Base-by-base conservation (phyloP, 2,797 vertebrate species). In the Pachyuromys duprasi region DNA sequence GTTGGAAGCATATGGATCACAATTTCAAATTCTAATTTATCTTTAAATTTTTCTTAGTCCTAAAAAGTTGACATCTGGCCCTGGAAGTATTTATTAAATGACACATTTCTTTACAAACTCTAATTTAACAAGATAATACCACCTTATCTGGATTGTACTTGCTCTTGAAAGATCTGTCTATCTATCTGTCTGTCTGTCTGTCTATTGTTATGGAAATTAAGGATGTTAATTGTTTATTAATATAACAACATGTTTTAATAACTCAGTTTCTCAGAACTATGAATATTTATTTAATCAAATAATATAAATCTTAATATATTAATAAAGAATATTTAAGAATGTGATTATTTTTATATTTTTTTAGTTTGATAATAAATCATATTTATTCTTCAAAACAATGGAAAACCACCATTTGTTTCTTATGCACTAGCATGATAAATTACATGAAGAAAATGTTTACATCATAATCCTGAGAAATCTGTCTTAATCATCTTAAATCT, bases 71-170 rank as follows among this genome's bases (percentile, higher is more conserved):
- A 0, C 11, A 78, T 86, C 18, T 93, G 14, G 12, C 33, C 20
- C 20, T 86, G 42, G 62, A 91, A 78, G 67, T 45, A 8, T 74
- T 78, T 89, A 49, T 5, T 86, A 79, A 95, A 95, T 93, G 60
- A 80, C n/a, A 57, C 1, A 17, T 79, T 91, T 76, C 24, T 45
- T 84, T 55, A 42, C 53, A 33, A 57, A 70, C 42, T 81, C 3
- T 78, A 63, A 90, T 87, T 39, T 11, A 87, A 67, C 8, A 57
- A 75, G 7, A 82, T 42, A 36, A 1, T 11, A 62, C 18, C 18
- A 33, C 11, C 12, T 78, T 2, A 72, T 70, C 33, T 89, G 36
- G 28, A 39, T 63, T 39, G 8, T 49, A 39, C 4, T 8, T 31
- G 5, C 7, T 78, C 1, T 33, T 49, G 63, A 55, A 92, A 62